Percentiles rank a stretch among this genome's conserved stretches.
Conservation (phyloP, 2,113 vertebrate species). For the Sapayoa aenigma region DNA sequence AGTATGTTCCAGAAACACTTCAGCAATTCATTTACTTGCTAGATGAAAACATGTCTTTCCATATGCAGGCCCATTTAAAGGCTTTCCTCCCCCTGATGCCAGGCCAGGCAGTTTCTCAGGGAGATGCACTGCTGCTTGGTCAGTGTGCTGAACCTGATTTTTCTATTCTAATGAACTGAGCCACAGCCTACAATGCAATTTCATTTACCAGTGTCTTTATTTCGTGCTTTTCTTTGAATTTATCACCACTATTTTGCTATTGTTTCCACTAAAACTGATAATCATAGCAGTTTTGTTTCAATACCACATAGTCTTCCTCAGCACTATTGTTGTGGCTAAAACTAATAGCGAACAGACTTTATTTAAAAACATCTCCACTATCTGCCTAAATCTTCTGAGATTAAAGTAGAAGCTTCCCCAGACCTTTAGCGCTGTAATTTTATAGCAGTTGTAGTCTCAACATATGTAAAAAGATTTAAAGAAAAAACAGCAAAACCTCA, state of each 20-base stretch:
- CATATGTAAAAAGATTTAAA: not conserved
- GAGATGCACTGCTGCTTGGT: not conserved
- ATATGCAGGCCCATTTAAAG: not conserved
- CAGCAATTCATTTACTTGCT: not conserved
- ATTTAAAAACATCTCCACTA: not conserved
- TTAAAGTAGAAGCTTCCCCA: not conserved
- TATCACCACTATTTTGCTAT: fast-evolving
- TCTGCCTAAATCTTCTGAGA: not conserved
- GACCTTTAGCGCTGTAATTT: not conserved
- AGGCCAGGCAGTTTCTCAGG: not conserved
- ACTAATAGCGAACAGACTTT: not conserved
- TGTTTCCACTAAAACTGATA: not conserved
- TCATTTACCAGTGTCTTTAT: not conserved
- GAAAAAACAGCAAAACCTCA: not conserved
- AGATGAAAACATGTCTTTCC: not conserved
- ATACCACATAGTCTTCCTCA: not conserved
- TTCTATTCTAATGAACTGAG: not conserved
- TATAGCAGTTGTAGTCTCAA: not conserved
- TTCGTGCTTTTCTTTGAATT: not conserved
- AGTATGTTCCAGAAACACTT: not conserved
- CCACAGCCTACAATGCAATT: not conserved
- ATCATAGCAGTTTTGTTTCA: not conserved
- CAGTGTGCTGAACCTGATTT: not conserved
- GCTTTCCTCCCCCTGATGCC: not conserved
- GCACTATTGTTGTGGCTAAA: not conserved